phyloP scores from a whole-genome alignment of 2,888 invertebrate genomes.

The Hirtodrosophila cameraria region DNA sequence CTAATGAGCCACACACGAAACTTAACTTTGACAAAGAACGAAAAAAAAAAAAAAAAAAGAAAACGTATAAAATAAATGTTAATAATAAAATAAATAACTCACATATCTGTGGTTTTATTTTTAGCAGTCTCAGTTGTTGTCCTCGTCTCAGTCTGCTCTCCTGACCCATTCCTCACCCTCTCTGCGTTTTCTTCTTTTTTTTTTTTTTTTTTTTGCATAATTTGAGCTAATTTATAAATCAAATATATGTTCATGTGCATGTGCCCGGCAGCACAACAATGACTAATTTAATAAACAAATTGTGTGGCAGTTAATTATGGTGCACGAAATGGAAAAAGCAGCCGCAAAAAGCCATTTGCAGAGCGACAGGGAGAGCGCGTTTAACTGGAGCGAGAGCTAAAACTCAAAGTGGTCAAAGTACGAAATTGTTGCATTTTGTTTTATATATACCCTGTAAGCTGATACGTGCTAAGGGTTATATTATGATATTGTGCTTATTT shows the following conservation, averaged over 20 bases:
- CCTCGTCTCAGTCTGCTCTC: not conserved
- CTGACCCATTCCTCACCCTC: no score
- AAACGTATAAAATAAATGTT: not conserved
- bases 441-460: slow-evolving; percentile 9
- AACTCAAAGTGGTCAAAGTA: slow-evolving; percentile 10
- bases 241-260: slow-evolving; percentile 50
- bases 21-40: slow-evolving; percentile 20
- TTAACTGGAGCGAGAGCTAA: no score
- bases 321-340: not conserved
- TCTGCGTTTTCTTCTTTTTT: no score
- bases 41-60: slow-evolving; percentile 1
- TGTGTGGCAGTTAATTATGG: slow-evolving; percentile 51
- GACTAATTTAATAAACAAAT: slow-evolving; percentile 57
- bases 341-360: slow-evolving; percentile 11
- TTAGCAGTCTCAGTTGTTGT: slow-evolving; percentile 28
- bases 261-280: slow-evolving; percentile 15
- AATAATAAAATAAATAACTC: slow-evolving; percentile 21
- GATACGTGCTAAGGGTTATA: not conserved
- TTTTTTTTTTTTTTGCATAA: no score
- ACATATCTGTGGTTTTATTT: slow-evolving; percentile 40
- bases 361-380: not conserved
- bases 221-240: slow-evolving; percentile 63
- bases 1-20: slow-evolving; percentile 62
- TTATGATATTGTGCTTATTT: no score
- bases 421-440: slow-evolving; percentile 3